phyloP scores from a whole-genome alignment of 2,888 invertebrate genomes.

The Drosophila barbarae region DNA sequence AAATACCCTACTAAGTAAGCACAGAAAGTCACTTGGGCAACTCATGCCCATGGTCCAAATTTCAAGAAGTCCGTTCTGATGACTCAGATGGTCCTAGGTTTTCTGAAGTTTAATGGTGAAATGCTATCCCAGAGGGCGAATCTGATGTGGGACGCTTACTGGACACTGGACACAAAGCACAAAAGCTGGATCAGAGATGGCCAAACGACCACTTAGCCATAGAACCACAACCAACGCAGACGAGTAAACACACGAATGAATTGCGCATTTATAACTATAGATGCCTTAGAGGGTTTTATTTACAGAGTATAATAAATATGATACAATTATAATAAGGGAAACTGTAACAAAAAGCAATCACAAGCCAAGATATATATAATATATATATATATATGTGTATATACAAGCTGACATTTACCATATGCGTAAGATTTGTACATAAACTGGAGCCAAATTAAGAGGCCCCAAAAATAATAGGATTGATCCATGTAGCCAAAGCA shows the following conservation, averaged over 20 bases:
- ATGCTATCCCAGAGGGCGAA: conserved; percentile 15
- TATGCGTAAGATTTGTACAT: conserved; percentile 32
- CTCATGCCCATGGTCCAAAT: conserved; percentile 2
- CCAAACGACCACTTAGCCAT: conserved; percentile 4
- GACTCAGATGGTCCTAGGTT: conserved; percentile 2
- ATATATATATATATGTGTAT: conserved; percentile 15
- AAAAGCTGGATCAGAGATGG: conserved; percentile 17
- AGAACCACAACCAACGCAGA: conserved; percentile 42
- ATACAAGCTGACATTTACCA: conserved; percentile 37
- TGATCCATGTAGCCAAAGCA: not conserved
- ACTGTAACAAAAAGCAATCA: conserved; percentile 38
- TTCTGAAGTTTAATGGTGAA: conserved; percentile 18
- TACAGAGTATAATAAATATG: conserved; percentile 59
- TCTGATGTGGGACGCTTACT: conserved; percentile 33
- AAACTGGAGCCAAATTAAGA: conserved; percentile 7
- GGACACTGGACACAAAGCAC: conserved; percentile 35
- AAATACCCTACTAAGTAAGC: conserved; percentile 1
- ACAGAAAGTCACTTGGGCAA: conserved; percentile 5
- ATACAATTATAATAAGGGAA: conserved; percentile 17
- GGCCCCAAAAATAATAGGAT: not conserved
- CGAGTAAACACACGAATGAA: conserved; percentile 35
- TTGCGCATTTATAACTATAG: conserved; percentile 38
- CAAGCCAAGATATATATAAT: conserved; percentile 25
- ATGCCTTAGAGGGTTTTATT: conserved; percentile 54
- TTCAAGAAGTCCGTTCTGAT: conserved; percentile 1